Conservation (phyloP, 2,797 vertebrate species). For the Garrulus glandarius region DNA sequence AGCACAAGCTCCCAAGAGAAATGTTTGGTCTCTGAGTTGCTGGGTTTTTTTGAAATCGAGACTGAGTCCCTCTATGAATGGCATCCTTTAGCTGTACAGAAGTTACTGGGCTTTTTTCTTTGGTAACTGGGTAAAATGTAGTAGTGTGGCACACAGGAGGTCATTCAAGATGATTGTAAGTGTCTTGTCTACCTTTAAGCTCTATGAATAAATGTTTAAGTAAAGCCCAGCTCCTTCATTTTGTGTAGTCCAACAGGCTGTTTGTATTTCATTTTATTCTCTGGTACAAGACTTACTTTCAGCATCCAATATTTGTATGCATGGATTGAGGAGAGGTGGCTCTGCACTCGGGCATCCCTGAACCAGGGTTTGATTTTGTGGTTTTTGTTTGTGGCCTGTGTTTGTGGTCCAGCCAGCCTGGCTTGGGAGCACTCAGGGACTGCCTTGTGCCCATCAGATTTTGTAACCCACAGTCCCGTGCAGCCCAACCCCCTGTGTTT, state of each 20-base stretch:
- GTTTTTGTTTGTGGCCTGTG: background rate
- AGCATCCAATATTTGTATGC: background rate
- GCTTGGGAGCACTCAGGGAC: background rate
- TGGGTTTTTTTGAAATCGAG: background rate
- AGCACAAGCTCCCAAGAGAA: background rate
- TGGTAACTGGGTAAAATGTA: background rate
- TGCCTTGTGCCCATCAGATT: background rate
- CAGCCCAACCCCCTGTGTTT: background rate
- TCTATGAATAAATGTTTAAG: background rate
- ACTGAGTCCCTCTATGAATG: background rate
- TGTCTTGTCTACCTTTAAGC: background rate
- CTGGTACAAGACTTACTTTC: background rate
- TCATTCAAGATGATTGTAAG: background rate
- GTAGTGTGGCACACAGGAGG: background rate
- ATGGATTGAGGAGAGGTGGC: background rate
- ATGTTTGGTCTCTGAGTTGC: background rate
- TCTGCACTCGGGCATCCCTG: background rate
- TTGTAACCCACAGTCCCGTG: background rate
- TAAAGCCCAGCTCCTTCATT: background rate
- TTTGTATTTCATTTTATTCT: constrained; percentile 7
- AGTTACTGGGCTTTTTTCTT: background rate
- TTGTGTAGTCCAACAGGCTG: background rate
- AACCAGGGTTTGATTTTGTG: background rate
- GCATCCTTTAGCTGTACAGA: background rate
- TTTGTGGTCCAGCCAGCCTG: background rate